A percentile compares a stretch with the other conserved stretches of the same genome.
Conservation (phyloP, 2,113 vertebrate species). For the Rhinichthys klamathensis region DNA sequence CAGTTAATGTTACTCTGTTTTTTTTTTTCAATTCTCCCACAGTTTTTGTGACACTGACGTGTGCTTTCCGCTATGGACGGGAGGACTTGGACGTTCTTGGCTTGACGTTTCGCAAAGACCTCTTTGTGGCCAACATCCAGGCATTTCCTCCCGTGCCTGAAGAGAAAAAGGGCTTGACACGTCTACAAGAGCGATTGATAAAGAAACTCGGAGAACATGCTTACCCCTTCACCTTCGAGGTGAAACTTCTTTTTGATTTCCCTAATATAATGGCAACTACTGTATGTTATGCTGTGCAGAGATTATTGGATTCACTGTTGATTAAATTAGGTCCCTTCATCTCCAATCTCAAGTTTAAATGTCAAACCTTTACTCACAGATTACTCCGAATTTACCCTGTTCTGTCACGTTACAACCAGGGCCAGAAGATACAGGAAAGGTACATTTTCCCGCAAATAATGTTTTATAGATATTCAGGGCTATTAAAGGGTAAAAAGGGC, state of each 20-base stretch:
- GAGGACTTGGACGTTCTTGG: slow-evolving; percentile 96
- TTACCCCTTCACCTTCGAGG: slow-evolving; percentile 94
- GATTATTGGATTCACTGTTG: neutral
- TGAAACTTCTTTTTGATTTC: slow-evolving; percentile 52
- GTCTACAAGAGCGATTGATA: slow-evolving; percentile 92
- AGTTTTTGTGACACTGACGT: slow-evolving; percentile 95
- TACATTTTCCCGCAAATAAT: slow-evolving; percentile 53
- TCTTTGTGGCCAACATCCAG: slow-evolving; percentile 90
- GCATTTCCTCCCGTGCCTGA: slow-evolving; percentile 86
- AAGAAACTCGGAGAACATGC: slow-evolving; percentile 95
- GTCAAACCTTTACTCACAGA: slow-evolving; percentile 73
- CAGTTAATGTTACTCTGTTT: neutral
- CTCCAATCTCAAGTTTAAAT: neutral
- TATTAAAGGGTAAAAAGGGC: no score
- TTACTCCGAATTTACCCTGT: slow-evolving; percentile 91
- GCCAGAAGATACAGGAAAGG: slow-evolving; percentile 95
- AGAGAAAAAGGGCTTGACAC: slow-evolving; percentile 84
- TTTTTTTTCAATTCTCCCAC: slow-evolving; percentile 16
- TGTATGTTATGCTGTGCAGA: neutral
- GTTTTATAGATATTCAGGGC: no score
- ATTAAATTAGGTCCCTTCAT: neutral
- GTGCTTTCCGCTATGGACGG: slow-evolving; percentile 94
- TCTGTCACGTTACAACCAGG: slow-evolving; percentile 94
- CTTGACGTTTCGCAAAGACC: slow-evolving; percentile 92
- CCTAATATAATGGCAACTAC: neutral